Evolutionary conservation across 2,797 vertebrate genomes (phyloP).

Genomic region (Coluber constrictor): DNA sequence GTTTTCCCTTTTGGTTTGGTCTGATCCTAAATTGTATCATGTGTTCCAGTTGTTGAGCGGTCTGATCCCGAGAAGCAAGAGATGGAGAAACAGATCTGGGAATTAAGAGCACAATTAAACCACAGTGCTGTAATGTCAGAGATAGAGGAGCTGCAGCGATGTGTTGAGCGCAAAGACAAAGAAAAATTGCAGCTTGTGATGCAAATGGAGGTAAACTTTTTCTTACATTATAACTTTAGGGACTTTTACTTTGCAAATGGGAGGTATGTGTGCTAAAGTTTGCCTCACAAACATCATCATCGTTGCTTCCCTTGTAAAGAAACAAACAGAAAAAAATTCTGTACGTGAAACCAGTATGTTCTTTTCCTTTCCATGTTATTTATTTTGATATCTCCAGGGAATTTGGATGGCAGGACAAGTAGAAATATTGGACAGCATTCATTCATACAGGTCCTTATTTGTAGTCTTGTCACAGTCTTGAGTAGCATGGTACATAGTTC

Average conservation of each 20-base stretch:
- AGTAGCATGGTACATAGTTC: background rate
- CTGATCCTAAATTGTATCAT: slow-evolving; percentile 27
- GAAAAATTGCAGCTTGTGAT: slow-evolving; percentile 78
- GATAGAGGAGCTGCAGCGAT: slow-evolving; percentile 80
- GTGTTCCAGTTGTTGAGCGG: slow-evolving; percentile 62
- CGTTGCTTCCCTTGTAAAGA: background rate
- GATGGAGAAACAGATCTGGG: slow-evolving; percentile 81
- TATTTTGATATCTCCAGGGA: background rate
- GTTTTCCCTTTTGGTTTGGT: background rate
- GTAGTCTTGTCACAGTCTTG: background rate
- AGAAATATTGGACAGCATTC: background rate
- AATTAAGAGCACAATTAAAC: slow-evolving; percentile 78
- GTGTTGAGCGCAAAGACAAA: slow-evolving; percentile 80
- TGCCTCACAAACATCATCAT: background rate
- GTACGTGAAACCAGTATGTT: background rate
- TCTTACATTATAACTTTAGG: slow-evolving; percentile 6
- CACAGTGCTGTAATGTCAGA: slow-evolving; percentile 74
- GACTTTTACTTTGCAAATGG: background rate
- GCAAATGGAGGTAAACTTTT: slow-evolving; percentile 77
- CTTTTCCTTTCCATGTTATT: background rate
- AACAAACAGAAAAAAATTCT: background rate
- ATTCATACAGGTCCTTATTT: background rate
- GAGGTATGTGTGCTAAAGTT: slow-evolving; percentile 4
- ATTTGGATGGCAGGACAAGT: background rate
- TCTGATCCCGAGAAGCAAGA: slow-evolving; percentile 69